phyloP scores from a whole-genome alignment of 2,888 invertebrate genomes.

The Standfussiana lucernea region DNA sequence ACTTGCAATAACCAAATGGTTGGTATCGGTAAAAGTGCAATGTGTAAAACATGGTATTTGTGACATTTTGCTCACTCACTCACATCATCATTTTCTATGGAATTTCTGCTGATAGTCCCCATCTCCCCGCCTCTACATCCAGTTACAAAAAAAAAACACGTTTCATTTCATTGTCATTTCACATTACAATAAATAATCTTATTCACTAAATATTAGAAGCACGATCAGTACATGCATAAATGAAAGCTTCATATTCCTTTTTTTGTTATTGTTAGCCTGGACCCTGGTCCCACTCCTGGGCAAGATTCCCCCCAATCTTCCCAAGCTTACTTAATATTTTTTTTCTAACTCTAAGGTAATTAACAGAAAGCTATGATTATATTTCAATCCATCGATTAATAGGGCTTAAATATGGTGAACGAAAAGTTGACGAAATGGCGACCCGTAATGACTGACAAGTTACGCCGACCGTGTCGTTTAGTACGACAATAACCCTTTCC shows the following conservation, averaged over 20 bases:
- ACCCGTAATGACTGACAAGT: constrained; percentile 1
- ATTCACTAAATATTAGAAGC: neutral
- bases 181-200: too few relatives aligned
- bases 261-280: too few relatives aligned
- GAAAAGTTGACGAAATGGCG: constrained; percentile 5
- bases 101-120: neutral
- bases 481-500: constrained; percentile 23
- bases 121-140: too few relatives aligned
- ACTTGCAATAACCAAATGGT: neutral
- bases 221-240: neutral
- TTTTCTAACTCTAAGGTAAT: neutral
- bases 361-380: neutral
- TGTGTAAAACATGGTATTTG: neutral
- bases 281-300: too few relatives aligned
- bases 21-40: neutral
- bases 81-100: neutral
- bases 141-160: too few relatives aligned
- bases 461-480: constrained; percentile 27
- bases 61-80: neutral
- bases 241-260: too few relatives aligned
- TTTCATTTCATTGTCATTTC: too few relatives aligned
- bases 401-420: neutral
- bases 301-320: too few relatives aligned
- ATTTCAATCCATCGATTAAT: neutral
- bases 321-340: too few relatives aligned